Percentiles rank a stretch among this genome's conserved stretches.
phyloP scores from a whole-genome alignment of 2,888 invertebrate genomes.

The Acanthococcus lagerstroemiae region DNA sequence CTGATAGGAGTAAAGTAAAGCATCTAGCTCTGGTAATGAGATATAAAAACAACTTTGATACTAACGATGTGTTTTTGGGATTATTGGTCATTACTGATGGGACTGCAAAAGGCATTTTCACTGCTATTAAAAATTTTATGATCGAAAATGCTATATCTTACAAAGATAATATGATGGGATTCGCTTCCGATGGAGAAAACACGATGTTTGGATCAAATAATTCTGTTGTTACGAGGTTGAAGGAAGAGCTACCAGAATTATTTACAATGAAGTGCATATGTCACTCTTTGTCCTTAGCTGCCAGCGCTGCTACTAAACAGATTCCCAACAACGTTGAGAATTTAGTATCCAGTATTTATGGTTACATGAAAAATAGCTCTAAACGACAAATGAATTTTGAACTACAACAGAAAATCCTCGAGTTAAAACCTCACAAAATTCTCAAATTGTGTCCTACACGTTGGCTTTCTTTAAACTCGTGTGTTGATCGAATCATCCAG shows the following conservation, averaged over 20 bases:
- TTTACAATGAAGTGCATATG: conserved; percentile 35
- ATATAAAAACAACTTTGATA: conserved; percentile 14
- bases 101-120: conserved; percentile 35
- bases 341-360: conserved; percentile 37
- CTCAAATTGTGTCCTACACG: conserved; percentile 33
- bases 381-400: conserved; percentile 37
- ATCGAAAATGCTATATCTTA: conserved; percentile 37
- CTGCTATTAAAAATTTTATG: conserved; percentile 35
- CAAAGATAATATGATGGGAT: conserved; percentile 33
- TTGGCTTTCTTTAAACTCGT: conserved; percentile 33
- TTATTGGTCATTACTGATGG: conserved; percentile 36
- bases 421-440: conserved; percentile 34
- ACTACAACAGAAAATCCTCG: conserved; percentile 37
- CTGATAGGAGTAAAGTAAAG: conserved; percentile 37
- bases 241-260: conserved; percentile 33
- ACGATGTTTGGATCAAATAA: conserved; percentile 34
- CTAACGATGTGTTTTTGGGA: conserved; percentile 35
- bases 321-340: conserved; percentile 30
- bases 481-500: conserved; percentile 31
- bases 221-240: conserved; percentile 32
- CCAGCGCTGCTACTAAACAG: conserved; percentile 26
- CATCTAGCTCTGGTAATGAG: conserved; percentile 36
- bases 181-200: conserved; percentile 35
- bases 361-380: conserved; percentile 39
- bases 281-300: conserved; percentile 33